Base-by-base conservation (phyloP, 2,113 vertebrate species). In the Lagopus muta region DNA sequence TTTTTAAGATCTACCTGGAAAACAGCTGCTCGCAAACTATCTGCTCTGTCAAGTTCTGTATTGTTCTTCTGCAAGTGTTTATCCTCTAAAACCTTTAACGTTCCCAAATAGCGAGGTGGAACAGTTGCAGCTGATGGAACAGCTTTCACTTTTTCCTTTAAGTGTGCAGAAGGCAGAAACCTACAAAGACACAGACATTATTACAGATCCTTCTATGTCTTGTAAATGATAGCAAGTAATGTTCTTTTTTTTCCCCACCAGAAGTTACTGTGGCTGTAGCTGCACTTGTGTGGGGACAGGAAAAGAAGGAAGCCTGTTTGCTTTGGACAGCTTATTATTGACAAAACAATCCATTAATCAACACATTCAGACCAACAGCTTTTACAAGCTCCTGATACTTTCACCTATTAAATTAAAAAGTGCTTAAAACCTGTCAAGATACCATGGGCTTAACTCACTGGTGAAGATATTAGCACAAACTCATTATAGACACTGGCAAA, bases 1-100 rank as follows among this genome's bases (percentile, higher is more conserved):
- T 38, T 61, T 38, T 52, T 18, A 74, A 64, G 45, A 54, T 62
- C 91, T 96, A 99, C 99, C 99, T 99, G 99, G 94, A 99, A 99
- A 96, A 99, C 97, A 47, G 98, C 96, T 86, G 98, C 99, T 95
- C 99, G 96, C 73, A 99, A 89, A 20, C 96, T 96, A 96, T 99
- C 98, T 47, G 98, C 97, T 80, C 86, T 88, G 76, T 97, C 96
- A 50, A 97, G 95, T 60, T 98, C 97, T 43, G 95, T 25, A 22
- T 38, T 97, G 27, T 97, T 97, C 36, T 98, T 97, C 32, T 95
- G 94, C 10, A 88, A 67, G 2, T 60, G 43, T 82, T 98, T 98
- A 57, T 97, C 94, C 82, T 99, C 99, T 94, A 99, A 96, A 81
- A 99, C 71, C 93, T 98, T 99, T 89, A 99, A 95, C 6, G 97